phyloP scores from a whole-genome alignment of 2,113 vertebrate species.

The Rhinichthys klamathensis region DNA sequence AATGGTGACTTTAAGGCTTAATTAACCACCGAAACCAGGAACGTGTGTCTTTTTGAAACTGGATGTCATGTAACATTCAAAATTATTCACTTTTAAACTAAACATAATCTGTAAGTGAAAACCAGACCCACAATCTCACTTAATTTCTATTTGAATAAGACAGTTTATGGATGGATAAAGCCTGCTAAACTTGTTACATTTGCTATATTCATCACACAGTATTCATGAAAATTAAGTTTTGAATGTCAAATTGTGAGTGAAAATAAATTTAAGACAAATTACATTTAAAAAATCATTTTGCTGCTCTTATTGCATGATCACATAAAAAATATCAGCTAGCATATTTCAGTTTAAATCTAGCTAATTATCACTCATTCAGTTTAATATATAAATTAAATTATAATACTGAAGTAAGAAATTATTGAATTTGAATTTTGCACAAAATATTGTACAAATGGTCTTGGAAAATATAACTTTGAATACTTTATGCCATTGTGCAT shows the following conservation, averaged over 20 bases:
- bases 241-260: neutral
- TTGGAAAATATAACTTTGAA: neutral
- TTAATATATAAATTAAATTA: neutral
- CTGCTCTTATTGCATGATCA: neutral
- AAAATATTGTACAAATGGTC: neutral
- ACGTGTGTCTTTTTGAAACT: neutral
- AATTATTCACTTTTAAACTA: neutral
- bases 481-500: neutral
- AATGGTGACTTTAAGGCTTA: too few relatives aligned
- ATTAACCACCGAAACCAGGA: neutral
- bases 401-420: neutral
- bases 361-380: neutral
- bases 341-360: neutral
- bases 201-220: neutral
- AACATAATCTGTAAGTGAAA: neutral
- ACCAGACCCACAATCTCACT: neutral
- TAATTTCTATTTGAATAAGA: neutral
- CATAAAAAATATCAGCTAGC: neutral
- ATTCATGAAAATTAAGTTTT: neutral
- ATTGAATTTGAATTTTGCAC: neutral
- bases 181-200: neutral
- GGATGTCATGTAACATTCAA: neutral
- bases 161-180: neutral
- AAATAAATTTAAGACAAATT: neutral
- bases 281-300: neutral